These are phyloP conservation scores for Poecile atricapillus DNA, from an alignment of 2,113 vertebrate genomes.

Conservation along the genomic window DNA sequence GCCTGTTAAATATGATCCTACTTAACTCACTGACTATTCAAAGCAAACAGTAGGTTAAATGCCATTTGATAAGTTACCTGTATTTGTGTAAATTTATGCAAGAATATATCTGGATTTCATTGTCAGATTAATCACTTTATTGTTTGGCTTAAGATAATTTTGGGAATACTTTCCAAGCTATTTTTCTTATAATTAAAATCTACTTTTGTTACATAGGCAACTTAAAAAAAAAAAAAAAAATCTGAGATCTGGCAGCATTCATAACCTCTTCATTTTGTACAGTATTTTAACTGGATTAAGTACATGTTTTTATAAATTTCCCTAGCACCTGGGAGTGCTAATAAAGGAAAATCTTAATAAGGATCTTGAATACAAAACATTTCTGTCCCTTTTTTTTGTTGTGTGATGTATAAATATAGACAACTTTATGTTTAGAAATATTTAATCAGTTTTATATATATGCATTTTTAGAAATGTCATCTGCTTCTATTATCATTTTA, in stretches of 20 bases:
- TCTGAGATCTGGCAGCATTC: conserved; percentile 78
- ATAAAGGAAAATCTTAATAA: conserved; percentile 69
- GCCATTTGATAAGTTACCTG: conserved; percentile 70
- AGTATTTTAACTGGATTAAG: conserved; percentile 84
- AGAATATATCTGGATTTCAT: conserved; percentile 68
- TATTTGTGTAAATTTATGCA: conserved; percentile 73
- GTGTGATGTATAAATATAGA: conserved; percentile 64
- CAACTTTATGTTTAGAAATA: conserved; percentile 66
- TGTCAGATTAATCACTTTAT: conserved; percentile 71
- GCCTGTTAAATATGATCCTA: conserved; percentile 55
- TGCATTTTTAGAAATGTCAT: conserved; percentile 63
- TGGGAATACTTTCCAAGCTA: conserved; percentile 71
- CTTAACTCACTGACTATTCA: conserved; percentile 64
- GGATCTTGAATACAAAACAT: conserved; percentile 68
- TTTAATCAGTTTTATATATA: conserved; percentile 65
- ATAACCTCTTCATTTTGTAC: conserved; percentile 74
- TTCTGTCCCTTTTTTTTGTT: conserved; percentile 67
- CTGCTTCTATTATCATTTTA: conserved; percentile 65
- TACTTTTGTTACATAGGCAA: conserved; percentile 76
- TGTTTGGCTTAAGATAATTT: conserved; percentile 72
- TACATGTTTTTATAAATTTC: conserved; percentile 75
- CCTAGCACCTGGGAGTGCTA: conserved; percentile 72
- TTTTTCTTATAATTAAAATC: conserved; percentile 75
- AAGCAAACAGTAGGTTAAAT: conserved; percentile 52
- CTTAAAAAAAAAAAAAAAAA: conserved; percentile 77